These are phyloP conservation scores for Elysia chlorotica DNA, from an alignment of 1,140 invertebrate genomes.

Conservation along the genomic window DNA sequence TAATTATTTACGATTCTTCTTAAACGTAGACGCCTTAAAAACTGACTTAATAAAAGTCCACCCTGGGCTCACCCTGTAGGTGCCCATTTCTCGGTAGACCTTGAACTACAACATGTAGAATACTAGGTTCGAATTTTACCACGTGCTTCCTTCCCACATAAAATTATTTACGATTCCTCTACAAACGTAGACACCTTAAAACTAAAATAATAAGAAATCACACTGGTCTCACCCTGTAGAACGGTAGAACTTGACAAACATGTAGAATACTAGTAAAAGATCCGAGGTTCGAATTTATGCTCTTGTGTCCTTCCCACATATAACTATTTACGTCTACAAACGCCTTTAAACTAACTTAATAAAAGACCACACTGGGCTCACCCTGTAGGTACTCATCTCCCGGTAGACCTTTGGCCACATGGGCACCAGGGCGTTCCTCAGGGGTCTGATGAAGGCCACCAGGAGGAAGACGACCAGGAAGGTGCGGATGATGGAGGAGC, in stretches of 20 bases:
- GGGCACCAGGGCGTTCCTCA: neutral
- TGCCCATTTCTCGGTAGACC: too few relatives aligned
- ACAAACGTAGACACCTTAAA: too few relatives aligned
- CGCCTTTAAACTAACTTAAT: neutral
- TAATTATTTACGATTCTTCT: neutral
- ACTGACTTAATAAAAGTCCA: too few relatives aligned
- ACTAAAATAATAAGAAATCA: too few relatives aligned
- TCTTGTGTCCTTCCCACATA: neutral
- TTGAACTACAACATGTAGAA: too few relatives aligned
- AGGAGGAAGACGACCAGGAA: too few relatives aligned
- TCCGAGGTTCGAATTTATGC: neutral
- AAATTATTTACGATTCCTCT: too few relatives aligned
- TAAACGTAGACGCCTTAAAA: too few relatives aligned
- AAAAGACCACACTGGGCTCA: neutral
- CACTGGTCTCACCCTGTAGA: neutral
- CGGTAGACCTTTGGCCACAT: neutral
- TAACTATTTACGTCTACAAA: neutral
- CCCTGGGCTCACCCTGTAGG: too few relatives aligned
- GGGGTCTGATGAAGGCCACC: neutral
- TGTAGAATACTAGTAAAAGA: neutral
- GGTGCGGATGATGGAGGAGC: too few relatives aligned
- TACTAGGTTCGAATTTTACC: too few relatives aligned
- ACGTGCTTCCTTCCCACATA: too few relatives aligned
- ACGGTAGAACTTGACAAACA: neutral
- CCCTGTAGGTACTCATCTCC: slow-evolving; percentile 4